phyloP scores from a whole-genome alignment of 1,140 invertebrate species.

The Armadillidium nasatum region DNA sequence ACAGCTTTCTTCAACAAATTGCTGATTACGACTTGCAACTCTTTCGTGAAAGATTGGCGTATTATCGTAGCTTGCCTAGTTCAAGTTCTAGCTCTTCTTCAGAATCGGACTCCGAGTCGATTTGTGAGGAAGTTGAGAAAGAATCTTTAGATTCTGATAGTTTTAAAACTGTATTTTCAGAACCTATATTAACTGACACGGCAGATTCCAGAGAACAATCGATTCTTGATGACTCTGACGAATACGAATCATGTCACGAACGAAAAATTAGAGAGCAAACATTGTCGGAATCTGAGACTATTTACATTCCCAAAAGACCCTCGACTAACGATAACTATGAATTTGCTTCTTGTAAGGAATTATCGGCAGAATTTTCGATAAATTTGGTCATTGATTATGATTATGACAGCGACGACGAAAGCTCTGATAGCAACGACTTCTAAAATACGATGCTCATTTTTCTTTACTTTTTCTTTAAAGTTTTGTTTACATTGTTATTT shows the following conservation, averaged over 20 bases:
- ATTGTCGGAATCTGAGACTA: not conserved
- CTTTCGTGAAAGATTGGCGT: slow-evolving; percentile 35
- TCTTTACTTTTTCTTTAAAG: no score
- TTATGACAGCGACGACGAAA: slow-evolving; percentile 28
- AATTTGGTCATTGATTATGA: slow-evolving; percentile 16
- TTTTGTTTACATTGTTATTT: no score
- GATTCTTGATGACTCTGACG: slow-evolving; percentile 12
- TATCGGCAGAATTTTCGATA: not conserved
- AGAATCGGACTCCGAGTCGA: slow-evolving; percentile 19
- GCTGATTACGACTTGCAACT: slow-evolving; percentile 59
- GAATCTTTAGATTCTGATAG: slow-evolving; percentile 2
- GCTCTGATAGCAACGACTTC: slow-evolving; percentile 16
- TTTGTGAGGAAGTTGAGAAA: not conserved
- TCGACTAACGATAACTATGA: not conserved
- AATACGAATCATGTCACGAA: not conserved
- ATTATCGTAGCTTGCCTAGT: slow-evolving; percentile 26
- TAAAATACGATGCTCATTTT: no score
- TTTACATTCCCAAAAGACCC: slow-evolving; percentile 19
- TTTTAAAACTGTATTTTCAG: not conserved
- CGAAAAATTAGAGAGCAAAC: not conserved
- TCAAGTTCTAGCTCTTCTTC: slow-evolving; percentile 23
- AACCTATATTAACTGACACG: not conserved
- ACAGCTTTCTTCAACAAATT: slow-evolving; percentile 72
- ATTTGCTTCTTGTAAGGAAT: slow-evolving; percentile 2
- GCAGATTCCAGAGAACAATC: not conserved